phyloP scores from a whole-genome alignment of 2,113 vertebrate genomes.

The Gymnogyps californianus region DNA sequence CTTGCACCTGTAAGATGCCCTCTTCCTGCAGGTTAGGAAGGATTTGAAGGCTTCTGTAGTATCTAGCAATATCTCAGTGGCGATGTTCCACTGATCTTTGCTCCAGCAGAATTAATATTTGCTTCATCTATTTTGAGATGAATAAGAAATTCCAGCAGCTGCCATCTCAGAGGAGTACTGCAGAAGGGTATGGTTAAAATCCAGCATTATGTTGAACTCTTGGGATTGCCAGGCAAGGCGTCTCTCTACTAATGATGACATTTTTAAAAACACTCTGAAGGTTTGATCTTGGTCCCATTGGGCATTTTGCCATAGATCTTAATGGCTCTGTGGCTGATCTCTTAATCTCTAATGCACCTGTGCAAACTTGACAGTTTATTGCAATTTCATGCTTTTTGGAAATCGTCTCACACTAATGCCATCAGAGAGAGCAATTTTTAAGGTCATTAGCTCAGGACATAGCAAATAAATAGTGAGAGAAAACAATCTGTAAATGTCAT shows the following conservation, averaged over 20 bases:
- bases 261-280: constrained; percentile 29
- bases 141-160: constrained; percentile 36
- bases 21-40: not conserved
- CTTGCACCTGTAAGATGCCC: not conserved
- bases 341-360: constrained; percentile 65
- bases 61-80: not conserved
- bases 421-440: constrained; percentile 46
- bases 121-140: not conserved
- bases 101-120: constrained; percentile 38
- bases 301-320: constrained; percentile 42
- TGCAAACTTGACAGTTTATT: constrained; percentile 59
- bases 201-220: not conserved
- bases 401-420: not conserved
- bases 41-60: not conserved
- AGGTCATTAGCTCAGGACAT: constrained; percentile 50
- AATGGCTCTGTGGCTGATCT: constrained; percentile 47
- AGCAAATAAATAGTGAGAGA: constrained; percentile 47
- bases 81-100: not conserved
- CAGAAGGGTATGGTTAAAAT: constrained; percentile 17
- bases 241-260: constrained; percentile 37
- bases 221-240: not conserved
- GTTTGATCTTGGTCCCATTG: constrained; percentile 36
- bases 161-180: constrained; percentile 16
- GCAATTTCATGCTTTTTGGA: constrained; percentile 52
- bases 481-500: constrained; percentile 58